Base-by-base conservation (phyloP, 2,113 vertebrate genomes). In the Siphamia tubifer region DNA sequence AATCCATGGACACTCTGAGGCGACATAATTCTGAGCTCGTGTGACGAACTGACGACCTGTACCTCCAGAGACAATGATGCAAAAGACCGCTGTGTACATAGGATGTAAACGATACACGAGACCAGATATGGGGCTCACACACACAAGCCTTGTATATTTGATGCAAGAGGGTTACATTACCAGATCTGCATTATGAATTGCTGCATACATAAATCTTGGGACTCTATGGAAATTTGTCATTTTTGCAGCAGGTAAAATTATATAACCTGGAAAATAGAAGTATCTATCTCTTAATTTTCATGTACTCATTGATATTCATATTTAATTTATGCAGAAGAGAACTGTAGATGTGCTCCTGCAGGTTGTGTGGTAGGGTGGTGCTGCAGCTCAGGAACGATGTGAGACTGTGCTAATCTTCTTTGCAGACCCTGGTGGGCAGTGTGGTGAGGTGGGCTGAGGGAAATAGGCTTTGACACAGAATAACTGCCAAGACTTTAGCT, bases 401-500 rank as follows among this genome's bases (percentile, higher is more conserved):
- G 51, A 72, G 47, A 62, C 81, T 45, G 43, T 68, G 55, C 47
- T 74, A 65, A 79, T 74, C 74, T 82, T 34, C 73, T 74, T 73
- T 81, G 55, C 57, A 65, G 74, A 72, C 61, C 77, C 68, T 76
- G 68, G 64, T 84, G 77, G 79, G 57, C 65, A 57, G 68, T 52
- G 52, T 52, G 39, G 43, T 76, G 75, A 88, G 58, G 76, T 68
- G 25, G 77, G 48, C 58, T 32, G 61, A 81, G 67, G 38, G 79
- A 85, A 84, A 87, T 67, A 40, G 44, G 45, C 54, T 69, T 68
- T 82, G 85, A 87, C 76, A 85, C 72, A 70, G 58, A 17, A 48
- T 74, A 54, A 16, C 31, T 62, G 64, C 43, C 44, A 76, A 54
- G 47, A 58, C 70, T 43, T 48, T 39, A 47, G 44, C 38, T 43